phyloP scores from a whole-genome alignment of 2,797 vertebrate genomes.

The Selene dorsalis region DNA sequence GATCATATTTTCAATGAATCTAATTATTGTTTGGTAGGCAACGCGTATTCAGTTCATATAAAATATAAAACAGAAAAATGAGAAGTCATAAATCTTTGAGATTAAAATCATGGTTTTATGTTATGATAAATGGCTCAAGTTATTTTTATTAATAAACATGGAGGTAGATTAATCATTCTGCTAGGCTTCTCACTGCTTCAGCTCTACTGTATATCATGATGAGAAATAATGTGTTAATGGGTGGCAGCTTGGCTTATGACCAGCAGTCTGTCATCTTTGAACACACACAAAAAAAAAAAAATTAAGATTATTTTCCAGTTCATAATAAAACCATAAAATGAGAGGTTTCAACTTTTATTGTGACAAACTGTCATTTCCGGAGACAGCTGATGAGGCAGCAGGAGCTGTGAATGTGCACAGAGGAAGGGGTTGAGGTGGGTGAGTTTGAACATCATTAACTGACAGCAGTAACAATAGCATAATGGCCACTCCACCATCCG shows the following conservation, averaged over 20 bases:
- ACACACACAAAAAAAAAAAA: too few relatives aligned
- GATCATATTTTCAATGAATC: too few relatives aligned
- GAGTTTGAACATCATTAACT: constrained; percentile 32
- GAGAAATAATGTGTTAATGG: neutral
- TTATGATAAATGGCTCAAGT: neutral
- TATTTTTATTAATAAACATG: neutral
- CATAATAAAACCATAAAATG: neutral
- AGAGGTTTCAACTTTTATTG: constrained; percentile 7
- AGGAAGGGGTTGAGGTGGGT: neutral
- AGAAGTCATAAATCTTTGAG: too few relatives aligned
- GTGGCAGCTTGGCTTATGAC: neutral
- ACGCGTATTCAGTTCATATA: too few relatives aligned
- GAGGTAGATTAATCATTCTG: neutral
- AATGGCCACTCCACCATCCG: neutral
- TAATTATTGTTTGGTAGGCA: too few relatives aligned
- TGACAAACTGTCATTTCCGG: constrained; percentile 30
- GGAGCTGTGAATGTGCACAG: neutral
- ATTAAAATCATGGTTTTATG: too few relatives aligned
- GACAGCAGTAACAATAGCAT: constrained; percentile 46
- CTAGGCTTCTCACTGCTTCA: too few relatives aligned
- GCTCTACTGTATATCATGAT: too few relatives aligned
- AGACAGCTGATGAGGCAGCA: constrained; percentile 15
- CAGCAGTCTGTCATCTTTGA: neutral
- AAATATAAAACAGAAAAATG: too few relatives aligned
- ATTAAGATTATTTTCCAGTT: neutral